These are phyloP conservation scores for Petrocephalus sullivani DNA, from an alignment of 2,797 vertebrate species.

Conservation along the genomic window DNA sequence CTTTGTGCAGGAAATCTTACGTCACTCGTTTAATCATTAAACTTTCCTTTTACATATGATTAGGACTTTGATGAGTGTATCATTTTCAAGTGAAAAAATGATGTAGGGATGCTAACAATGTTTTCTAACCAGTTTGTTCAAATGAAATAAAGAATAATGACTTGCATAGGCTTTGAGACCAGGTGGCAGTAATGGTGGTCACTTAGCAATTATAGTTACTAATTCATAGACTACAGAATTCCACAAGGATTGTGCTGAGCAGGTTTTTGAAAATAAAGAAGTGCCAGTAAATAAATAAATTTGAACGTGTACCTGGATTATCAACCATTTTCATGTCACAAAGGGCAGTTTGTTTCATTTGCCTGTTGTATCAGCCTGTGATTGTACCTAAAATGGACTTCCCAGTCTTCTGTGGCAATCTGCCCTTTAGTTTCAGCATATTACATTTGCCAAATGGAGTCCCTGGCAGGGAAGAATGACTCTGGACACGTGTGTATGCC, in stretches of 20 bases:
- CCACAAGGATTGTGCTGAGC: slow-evolving; percentile 4
- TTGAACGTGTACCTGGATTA: neutral
- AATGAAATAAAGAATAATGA: slow-evolving; percentile 4
- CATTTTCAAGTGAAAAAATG: neutral
- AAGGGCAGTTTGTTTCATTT: neutral
- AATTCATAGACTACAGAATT: slow-evolving; percentile 16
- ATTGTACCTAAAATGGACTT: slow-evolving; percentile 12
- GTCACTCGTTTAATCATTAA: neutral
- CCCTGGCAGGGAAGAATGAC: neutral
- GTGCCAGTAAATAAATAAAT: neutral
- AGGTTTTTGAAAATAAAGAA: neutral
- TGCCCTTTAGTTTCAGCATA: slow-evolving; percentile 1
- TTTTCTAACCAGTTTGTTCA: neutral
- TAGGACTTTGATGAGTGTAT: neutral
- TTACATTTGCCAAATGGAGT: slow-evolving; percentile 8
- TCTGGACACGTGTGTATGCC: neutral
- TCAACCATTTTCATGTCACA: neutral
- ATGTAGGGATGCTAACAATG: neutral
- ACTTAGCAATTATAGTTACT: neutral
- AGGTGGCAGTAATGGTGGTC: neutral
- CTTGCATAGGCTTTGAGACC: neutral
- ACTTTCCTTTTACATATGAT: too few species aligned
- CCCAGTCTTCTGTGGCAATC: neutral
- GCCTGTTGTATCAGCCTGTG: neutral
- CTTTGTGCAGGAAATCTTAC: neutral